Percentiles rank a stretch among this genome's conserved stretches.
Evolutionary conservation across 1,140 invertebrate species (phyloP).

Genomic region (Leguminivora glycinivorella): DNA sequence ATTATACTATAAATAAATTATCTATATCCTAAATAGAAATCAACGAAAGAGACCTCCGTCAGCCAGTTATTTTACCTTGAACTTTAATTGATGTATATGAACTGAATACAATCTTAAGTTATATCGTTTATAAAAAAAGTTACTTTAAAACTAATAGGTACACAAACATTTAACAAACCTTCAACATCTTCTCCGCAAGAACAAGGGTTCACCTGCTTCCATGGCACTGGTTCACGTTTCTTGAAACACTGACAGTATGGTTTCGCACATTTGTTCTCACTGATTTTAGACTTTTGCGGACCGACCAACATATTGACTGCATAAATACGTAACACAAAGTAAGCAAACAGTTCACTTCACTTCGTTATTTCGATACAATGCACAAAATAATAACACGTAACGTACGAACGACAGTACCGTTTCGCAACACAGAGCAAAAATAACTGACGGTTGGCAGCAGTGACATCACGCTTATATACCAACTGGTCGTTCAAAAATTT

Average conservation of each 20-base stretch:
- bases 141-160: background rate
- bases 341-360: background rate
- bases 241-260: conserved; percentile 63
- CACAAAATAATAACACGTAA: conserved; percentile 7
- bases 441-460: conserved; percentile 15
- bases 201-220: conserved; percentile 49
- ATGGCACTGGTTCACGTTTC: conserved; percentile 48
- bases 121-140: too few relatives aligned
- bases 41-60: too few relatives aligned
- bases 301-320: conserved; percentile 44
- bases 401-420: background rate
- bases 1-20: too few relatives aligned
- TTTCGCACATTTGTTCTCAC: conserved; percentile 37
- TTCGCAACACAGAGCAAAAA: background rate
- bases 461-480: conserved; percentile 11
- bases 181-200: conserved; percentile 59
- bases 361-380: conserved; percentile 10
- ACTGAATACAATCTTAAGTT: too few relatives aligned
- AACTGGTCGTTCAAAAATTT: background rate
- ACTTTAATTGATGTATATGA: too few relatives aligned
- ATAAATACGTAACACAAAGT: conserved; percentile 29
- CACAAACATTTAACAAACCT: conserved; percentile 45
- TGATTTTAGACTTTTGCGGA: conserved; percentile 31
- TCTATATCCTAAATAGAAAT: too few relatives aligned
- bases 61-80: too few relatives aligned